Evolutionary conservation across 2,797 vertebrate genomes (phyloP).

Genomic region (Tapirus indicus): DNA sequence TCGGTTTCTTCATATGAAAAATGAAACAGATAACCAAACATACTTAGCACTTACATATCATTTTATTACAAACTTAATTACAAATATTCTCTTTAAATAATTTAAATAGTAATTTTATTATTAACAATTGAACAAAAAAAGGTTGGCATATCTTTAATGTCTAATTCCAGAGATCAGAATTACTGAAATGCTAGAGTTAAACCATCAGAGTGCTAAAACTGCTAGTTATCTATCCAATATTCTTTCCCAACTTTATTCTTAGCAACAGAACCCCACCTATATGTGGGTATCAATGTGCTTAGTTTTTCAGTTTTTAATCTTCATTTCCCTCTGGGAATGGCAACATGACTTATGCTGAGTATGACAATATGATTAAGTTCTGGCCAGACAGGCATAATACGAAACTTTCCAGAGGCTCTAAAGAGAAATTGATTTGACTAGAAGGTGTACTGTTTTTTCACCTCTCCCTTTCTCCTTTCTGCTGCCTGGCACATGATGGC

Average conservation of each 20-base stretch:
- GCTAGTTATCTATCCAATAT: neutral
- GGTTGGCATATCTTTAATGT: neutral
- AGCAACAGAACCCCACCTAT: neutral
- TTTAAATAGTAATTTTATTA: neutral
- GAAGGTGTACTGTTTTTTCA: neutral
- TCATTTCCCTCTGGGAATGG: neutral
- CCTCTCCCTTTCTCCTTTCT: neutral
- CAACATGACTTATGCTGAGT: neutral
- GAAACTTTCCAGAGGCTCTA: neutral
- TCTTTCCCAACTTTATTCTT: neutral
- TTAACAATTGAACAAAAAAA: neutral
- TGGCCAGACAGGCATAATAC: neutral
- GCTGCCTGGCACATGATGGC: neutral
- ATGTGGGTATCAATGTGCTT: neutral
- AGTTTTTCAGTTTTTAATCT: neutral
- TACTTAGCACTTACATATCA: neutral
- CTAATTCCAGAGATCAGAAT: neutral
- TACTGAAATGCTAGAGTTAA: neutral
- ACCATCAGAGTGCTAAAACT: neutral
- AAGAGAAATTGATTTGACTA: neutral
- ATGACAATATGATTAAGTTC: neutral
- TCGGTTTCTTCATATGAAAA: neutral
- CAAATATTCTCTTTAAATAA: neutral
- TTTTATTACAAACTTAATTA: neutral
- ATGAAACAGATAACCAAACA: neutral